phyloP scores from a whole-genome alignment of 2,888 invertebrate genomes.

The Andrena marginata region DNA sequence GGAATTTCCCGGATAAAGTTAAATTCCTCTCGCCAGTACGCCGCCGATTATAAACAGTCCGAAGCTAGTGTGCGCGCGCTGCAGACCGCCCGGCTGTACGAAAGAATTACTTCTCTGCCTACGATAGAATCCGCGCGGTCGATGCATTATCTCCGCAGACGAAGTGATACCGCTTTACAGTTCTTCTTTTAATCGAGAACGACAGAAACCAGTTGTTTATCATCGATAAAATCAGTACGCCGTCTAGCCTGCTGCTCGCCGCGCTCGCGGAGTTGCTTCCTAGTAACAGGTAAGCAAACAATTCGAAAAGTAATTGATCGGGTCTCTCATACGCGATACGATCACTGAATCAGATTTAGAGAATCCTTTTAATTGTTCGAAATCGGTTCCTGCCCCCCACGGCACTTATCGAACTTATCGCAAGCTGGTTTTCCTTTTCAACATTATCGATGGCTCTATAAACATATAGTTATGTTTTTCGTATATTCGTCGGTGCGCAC shows the following conservation, averaged over 20 bases:
- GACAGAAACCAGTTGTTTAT: not conserved
- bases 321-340: not conserved
- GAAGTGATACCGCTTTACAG: not conserved
- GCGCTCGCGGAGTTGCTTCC: too few species aligned
- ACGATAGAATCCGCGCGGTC: not conserved
- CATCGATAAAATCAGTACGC: not conserved
- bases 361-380: not conserved
- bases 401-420: too few species aligned
- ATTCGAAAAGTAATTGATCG: not conserved
- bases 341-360: too few species aligned
- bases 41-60: constrained; percentile 27
- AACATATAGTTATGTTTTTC: not conserved
- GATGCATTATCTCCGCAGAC: constrained; percentile 2
- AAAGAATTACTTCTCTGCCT: not conserved
- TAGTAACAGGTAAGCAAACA: constrained; percentile 21
- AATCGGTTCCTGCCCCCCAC: not conserved
- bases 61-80: constrained; percentile 9
- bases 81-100: not conserved
- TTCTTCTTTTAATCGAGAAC: constrained; percentile 9
- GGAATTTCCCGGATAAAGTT: constrained; percentile 50
- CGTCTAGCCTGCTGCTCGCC: not conserved
- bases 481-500: not conserved
- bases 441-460: too few species aligned
- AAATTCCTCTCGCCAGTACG: constrained; percentile 18
- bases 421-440: too few species aligned